These are phyloP conservation scores for Ctenopoma multispine DNA, from an alignment of 2,797 vertebrate species.

Conservation along the genomic window DNA sequence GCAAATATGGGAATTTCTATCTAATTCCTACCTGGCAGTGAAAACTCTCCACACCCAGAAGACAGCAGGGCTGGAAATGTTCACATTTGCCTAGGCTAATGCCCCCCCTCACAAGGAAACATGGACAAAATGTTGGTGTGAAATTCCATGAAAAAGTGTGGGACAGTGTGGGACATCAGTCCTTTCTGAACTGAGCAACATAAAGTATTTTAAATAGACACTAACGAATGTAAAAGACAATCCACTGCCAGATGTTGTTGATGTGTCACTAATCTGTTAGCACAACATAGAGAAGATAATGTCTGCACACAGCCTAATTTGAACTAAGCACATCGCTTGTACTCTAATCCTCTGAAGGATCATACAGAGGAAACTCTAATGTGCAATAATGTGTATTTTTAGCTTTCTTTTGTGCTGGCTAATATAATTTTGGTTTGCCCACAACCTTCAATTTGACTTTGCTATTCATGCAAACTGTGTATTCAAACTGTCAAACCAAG, in stretches of 20 bases:
- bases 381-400: too few relatives aligned
- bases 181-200: conserved; percentile 20
- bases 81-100: conserved; percentile 53
- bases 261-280: conserved; percentile 40
- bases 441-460: neutral
- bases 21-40: conserved; percentile 45
- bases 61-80: conserved; percentile 38
- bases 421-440: too few relatives aligned
- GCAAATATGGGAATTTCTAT: conserved; percentile 61
- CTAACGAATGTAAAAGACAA: conserved; percentile 23
- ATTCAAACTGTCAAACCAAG: neutral
- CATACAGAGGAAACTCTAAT: neutral
- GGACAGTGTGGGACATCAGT: neutral
- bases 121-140: neutral
- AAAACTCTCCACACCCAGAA: conserved; percentile 50
- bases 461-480: too few relatives aligned
- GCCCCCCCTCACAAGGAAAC: conserved; percentile 37
- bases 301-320: conserved; percentile 35
- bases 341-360: neutral
- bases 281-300: conserved; percentile 4
- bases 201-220: conserved; percentile 23
- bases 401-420: too few relatives aligned
- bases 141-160: conserved; percentile 15
- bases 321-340: conserved; percentile 32
- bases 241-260: conserved; percentile 48